phyloP scores from a whole-genome alignment of 2,888 invertebrate genomes.

The Thera britannica region DNA sequence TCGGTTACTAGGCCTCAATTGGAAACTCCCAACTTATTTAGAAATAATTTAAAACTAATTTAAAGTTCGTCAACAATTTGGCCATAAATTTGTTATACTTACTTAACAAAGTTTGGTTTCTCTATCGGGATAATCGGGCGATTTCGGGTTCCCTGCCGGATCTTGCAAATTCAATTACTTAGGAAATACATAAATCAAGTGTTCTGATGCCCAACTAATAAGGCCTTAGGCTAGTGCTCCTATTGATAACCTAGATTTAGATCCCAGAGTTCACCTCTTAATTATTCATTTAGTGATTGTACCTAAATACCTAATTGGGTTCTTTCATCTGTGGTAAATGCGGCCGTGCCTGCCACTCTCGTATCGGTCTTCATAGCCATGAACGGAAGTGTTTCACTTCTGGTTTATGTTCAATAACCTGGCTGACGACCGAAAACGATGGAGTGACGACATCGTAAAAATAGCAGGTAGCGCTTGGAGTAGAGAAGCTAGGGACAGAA shows the following conservation, averaged over 20 bases:
- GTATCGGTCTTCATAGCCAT: too few relatives aligned
- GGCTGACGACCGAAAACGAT: too few relatives aligned
- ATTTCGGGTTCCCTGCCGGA: conserved; percentile 41
- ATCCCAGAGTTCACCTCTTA: neutral
- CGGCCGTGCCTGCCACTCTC: too few relatives aligned
- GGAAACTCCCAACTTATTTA: conserved; percentile 28
- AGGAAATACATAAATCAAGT: conserved; percentile 66
- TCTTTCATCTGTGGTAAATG: too few relatives aligned
- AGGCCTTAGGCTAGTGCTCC: conserved; percentile 29
- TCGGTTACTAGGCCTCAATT: too few relatives aligned
- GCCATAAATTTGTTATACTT: conserved; percentile 39
- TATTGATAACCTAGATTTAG: conserved; percentile 19
- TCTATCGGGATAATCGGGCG: conserved; percentile 38
- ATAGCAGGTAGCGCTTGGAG: too few relatives aligned
- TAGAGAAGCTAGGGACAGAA: too few relatives aligned
- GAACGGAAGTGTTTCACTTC: too few relatives aligned
- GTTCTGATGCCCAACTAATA: conserved; percentile 54
- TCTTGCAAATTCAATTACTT: conserved; percentile 68
- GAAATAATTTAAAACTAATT: conserved; percentile 43
- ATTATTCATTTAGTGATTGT: too few relatives aligned
- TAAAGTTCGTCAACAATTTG: conserved; percentile 32
- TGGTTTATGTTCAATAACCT: too few relatives aligned
- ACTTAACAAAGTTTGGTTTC: conserved; percentile 35
- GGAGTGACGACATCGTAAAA: too few relatives aligned
- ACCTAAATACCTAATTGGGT: too few relatives aligned